Evolutionary conservation across 2,797 vertebrate species (phyloP).

Genomic region (Rhincodon typus): DNA sequence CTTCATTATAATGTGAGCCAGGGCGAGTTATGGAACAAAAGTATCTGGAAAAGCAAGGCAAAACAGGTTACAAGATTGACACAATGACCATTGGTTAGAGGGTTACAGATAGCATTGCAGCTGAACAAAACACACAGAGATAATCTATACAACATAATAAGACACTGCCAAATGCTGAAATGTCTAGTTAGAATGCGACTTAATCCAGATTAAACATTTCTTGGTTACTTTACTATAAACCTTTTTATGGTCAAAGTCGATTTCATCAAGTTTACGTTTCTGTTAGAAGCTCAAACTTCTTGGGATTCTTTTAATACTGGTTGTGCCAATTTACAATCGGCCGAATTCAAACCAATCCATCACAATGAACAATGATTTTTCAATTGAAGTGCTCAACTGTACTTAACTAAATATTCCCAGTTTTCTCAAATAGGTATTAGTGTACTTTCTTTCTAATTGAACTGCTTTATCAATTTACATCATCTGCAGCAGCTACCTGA

Average conservation of each 20-base stretch:
- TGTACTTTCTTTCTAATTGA: not conserved
- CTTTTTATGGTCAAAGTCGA: not conserved
- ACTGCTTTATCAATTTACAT: not conserved
- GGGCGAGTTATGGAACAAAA: slow-evolving; percentile 59
- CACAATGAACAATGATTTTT: not conserved
- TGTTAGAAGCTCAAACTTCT: not conserved
- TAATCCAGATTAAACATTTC: not conserved
- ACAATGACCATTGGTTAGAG: slow-evolving; percentile 55
- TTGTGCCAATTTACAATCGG: not conserved
- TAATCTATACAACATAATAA: not conserved
- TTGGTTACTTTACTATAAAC: not conserved
- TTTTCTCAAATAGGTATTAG: not conserved
- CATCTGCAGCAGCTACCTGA: too few species aligned
- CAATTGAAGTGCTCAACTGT: not conserved
- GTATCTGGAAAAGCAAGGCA: slow-evolving; percentile 98
- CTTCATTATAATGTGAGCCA: slow-evolving; percentile 49
- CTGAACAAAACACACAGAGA: slow-evolving; percentile 12
- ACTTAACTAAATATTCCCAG: not conserved
- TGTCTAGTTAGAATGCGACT: not conserved
- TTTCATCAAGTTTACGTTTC: not conserved
- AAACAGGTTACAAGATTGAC: slow-evolving; percentile 79
- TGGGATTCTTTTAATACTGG: not conserved
- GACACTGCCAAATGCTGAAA: not conserved
- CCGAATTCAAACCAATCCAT: not conserved
- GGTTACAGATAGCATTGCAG: slow-evolving; percentile 48